These are phyloP conservation scores for Paracyclopina nana DNA, from an alignment of 1,140 invertebrate genomes.

Conservation along the genomic window DNA sequence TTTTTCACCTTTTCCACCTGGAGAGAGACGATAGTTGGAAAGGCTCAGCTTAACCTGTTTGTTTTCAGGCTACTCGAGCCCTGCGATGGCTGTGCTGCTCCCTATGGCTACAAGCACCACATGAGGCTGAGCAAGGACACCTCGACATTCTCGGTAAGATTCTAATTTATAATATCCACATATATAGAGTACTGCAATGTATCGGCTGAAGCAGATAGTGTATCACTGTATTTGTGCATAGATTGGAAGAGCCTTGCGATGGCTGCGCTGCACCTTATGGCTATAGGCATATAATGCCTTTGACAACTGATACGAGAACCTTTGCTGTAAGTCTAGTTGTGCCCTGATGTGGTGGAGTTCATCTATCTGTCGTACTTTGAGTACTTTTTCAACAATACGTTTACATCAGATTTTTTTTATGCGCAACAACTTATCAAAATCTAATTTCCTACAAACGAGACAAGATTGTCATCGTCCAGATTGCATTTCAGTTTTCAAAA, in stretches of 20 bases:
- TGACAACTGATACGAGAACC: not conserved
- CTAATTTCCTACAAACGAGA: too few relatives aligned
- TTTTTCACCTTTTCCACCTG: too few relatives aligned
- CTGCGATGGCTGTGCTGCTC: conserved; percentile 61
- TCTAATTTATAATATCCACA: not conserved
- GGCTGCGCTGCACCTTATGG: not conserved
- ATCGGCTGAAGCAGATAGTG: too few relatives aligned
- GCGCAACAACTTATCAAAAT: not conserved
- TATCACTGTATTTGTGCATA: not conserved
- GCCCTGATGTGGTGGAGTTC: not conserved
- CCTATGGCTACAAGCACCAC: conserved; percentile 82
- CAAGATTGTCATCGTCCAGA: too few relatives aligned
- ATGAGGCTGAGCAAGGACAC: conserved; percentile 70
- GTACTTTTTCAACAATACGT: not conserved
- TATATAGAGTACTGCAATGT: not conserved
- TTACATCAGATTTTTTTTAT: not conserved
- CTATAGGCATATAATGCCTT: not conserved
- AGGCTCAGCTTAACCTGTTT: not conserved
- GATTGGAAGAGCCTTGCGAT: not conserved
- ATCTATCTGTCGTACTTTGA: not conserved
- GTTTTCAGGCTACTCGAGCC: conserved; percentile 33
- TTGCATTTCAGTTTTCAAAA: too few relatives aligned
- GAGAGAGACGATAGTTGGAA: not conserved
- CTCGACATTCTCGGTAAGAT: conserved; percentile 39
- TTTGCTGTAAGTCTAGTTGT: conserved; percentile 20